Conservation (phyloP, 2,797 vertebrate species). For the Hirundo rustica region DNA sequence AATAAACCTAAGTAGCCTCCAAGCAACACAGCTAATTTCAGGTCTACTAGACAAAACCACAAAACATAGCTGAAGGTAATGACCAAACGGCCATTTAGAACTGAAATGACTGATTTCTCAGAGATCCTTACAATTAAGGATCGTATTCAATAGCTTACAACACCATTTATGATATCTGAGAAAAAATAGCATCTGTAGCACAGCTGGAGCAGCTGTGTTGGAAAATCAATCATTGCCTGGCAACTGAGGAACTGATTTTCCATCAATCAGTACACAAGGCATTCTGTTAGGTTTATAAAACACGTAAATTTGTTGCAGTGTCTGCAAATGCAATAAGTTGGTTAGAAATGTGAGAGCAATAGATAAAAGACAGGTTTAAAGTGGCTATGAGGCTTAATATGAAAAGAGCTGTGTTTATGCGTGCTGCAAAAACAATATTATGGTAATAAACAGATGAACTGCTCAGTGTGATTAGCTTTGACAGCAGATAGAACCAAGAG, state of each 20-base stretch:
- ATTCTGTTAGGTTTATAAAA: constrained; percentile 70
- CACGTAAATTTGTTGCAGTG: constrained; percentile 62
- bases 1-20: not conserved
- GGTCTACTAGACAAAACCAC: constrained; percentile 30
- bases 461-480: constrained; percentile 23
- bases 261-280: constrained; percentile 79
- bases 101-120: constrained; percentile 60
- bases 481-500: not conserved
- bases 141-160: constrained; percentile 56
- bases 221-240: constrained; percentile 82
- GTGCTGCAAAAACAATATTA: constrained; percentile 33
- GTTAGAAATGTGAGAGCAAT: constrained; percentile 11
- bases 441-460: constrained; percentile 44
- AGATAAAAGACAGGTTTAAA: constrained; percentile 58
- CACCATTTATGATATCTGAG: constrained; percentile 64
- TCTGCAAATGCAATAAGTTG: constrained; percentile 75
- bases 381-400: not conserved
- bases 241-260: constrained; percentile 79
- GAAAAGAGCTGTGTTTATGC: constrained; percentile 34
- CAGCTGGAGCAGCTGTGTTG: constrained; percentile 82
- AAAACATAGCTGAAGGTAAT: constrained; percentile 31
- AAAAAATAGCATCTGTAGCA: constrained; percentile 76
- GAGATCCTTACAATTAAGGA: constrained; percentile 68
- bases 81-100: constrained; percentile 53
- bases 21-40: constrained; percentile 18